Base-by-base conservation (phyloP, 2,797 vertebrate genomes). In the Ptychadena robeensis region DNA sequence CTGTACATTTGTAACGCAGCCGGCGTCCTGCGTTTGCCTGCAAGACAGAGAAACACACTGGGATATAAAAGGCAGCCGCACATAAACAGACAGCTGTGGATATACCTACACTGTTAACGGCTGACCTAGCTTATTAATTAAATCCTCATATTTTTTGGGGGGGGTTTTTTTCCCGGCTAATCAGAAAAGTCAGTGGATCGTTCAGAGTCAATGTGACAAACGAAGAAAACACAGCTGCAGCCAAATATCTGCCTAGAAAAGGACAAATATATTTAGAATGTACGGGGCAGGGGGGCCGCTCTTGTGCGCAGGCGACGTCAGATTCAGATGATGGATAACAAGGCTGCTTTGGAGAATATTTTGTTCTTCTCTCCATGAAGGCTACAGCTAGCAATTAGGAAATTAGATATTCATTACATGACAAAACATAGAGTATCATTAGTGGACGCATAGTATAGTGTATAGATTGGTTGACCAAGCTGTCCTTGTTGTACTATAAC, bases 91-190 rank as follows among this genome's bases (percentile, higher is more conserved):
- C 66, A 68, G 66, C 66, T 68, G 66, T 35, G 66, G 32, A 7
- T 37, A 37, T 37, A 27, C 66, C 66, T 68, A 22, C 35, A n/a
- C 3, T 9, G 14, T 77, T 77, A 77, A 66, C 66, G 66, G 66
- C 66, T 68, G 66, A 68, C 66, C 34, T 68, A 38, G 66, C 66
- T 37, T 25, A 68, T 68, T 68, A 68, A 68, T 68, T n/a, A n/a
- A 35, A 38, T 35, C 32, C 34, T 18, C 11, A 8, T 32, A 18
- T 64, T 14, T n/a, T 35, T n/a, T n/a, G n/a, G n/a, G n/a, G n/a
- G n/a, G n/a, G n/a, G 34, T 5, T 53, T 22, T 22, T 53, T 66
- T 35, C 34, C 14, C 9, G 31, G 64, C 64, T 66, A 34, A 68
- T 68, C 66, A 68, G 66, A 37, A 12, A 2, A 68, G 34, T 68